Evolutionary conservation across 2,113 vertebrate species (phyloP).

Genomic region (Phaethon lepturus): DNA sequence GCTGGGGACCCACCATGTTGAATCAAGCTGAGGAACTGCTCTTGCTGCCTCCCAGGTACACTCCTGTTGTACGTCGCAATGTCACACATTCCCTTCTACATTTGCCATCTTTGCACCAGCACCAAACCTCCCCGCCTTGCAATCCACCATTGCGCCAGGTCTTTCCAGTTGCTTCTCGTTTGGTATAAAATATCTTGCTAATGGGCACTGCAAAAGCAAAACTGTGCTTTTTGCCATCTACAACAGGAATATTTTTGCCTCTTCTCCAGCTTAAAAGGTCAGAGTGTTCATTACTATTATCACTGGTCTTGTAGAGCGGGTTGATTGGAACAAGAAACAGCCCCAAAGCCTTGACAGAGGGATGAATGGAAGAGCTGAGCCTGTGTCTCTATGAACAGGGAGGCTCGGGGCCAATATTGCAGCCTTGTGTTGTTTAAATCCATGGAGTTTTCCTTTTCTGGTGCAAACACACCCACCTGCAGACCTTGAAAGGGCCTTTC

Average conservation of each 20-base stretch:
- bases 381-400: not conserved
- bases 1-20: not conserved
- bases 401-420: not conserved
- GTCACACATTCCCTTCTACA: not conserved
- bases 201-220: not conserved
- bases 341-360: not conserved
- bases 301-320: not conserved
- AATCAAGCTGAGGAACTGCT: not conserved
- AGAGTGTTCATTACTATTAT: not conserved
- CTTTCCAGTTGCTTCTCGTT: not conserved
- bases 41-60: not conserved
- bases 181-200: not conserved
- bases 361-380: not conserved
- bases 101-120: not conserved
- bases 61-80: not conserved
- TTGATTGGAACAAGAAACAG: not conserved
- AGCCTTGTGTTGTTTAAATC: not conserved
- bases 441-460: not conserved
- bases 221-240: not conserved
- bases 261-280: not conserved
- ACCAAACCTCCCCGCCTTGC: not conserved
- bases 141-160: not conserved
- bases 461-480: not conserved
- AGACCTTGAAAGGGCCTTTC: not conserved
- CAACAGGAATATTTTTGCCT: not conserved